A percentile compares a stretch with the other conserved stretches of the same genome.
These are phyloP conservation scores for Falco punctatus DNA, from an alignment of 2,113 vertebrate species.

Conservation along the genomic window DNA sequence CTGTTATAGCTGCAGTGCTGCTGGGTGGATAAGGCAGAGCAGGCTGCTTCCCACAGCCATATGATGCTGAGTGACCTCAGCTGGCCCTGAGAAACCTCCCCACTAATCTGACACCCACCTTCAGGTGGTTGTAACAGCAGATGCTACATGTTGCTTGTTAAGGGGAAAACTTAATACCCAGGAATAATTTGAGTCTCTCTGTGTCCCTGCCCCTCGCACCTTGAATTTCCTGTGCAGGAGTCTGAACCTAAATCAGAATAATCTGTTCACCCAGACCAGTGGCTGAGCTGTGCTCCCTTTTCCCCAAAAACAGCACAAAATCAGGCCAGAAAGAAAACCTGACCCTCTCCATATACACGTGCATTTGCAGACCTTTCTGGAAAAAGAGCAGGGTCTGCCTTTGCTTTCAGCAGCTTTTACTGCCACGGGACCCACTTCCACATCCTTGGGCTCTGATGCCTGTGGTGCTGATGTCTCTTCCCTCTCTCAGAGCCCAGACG, in stretches of 20 bases:
- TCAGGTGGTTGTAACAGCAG: not conserved
- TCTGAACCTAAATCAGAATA: not conserved
- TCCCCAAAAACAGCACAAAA: not conserved
- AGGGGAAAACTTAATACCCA: not conserved
- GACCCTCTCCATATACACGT: not conserved
- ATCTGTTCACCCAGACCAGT: not conserved
- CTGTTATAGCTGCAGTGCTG: not conserved
- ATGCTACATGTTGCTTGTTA: not conserved
- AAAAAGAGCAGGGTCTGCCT: not conserved
- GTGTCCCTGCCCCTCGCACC: not conserved
- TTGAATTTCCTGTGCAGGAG: not conserved
- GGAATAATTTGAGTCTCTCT: not conserved
- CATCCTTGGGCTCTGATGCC: not conserved
- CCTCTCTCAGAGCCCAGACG: not conserved
- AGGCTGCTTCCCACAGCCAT: not conserved
- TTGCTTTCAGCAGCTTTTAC: not conserved
- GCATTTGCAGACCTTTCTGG: not conserved
- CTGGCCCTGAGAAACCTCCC: not conserved
- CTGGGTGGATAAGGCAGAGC: not conserved
- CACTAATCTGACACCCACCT: not conserved
- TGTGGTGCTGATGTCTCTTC: not conserved
- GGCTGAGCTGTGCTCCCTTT: not conserved
- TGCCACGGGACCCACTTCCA: not conserved
- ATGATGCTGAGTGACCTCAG: not conserved
- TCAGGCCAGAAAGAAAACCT: not conserved